Evolutionary conservation across 2,888 invertebrate genomes (phyloP), one percentile per base, ranked within the genome.

Genomic region (Platycheirus rosarum): DNA sequence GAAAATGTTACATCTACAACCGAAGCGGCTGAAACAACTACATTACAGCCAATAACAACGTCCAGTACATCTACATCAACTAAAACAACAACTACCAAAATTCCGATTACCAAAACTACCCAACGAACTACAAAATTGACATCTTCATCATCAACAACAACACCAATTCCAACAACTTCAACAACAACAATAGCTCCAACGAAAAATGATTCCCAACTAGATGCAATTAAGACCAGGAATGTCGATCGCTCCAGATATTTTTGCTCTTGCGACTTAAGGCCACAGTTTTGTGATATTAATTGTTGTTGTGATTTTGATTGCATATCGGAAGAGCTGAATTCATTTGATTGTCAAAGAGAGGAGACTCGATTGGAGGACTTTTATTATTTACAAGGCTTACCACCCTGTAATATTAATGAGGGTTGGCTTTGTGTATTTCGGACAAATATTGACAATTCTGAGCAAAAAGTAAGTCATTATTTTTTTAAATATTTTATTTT

Each of bases 281-380:
- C 87, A 0, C 88, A 91, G 44, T 88, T 89, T 7, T 96, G 96
- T 88, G 95, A 96, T 87, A 91, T 95, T 11, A 95, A 95, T 88
- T 96, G 96, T 87, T 96, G 96, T 87, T 96, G 96, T 87, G 96
- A 96, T 88, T 87, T 87, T 11, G 95, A 95, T 86, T 96, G 96
- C 86, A 89, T 85, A 0, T 2, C 68, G 0, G 87, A 86, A 6
- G 86, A 87, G 29, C 57, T 88, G 0, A 85, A 85, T 13, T 87
- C 87, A 0, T 90, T 90, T 42, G 82, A 86, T 57, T 90, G 91
- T 46, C 13, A 85, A n/a, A 63, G 26, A 20, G 84, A 84, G 6
- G 48, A 79, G 0, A 85, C 85, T 8, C 66, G 48, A 2, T 70
- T 88, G 2, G 85, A 88, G 26, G 87, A 89, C 65, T 88, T 88